Evolutionary conservation across 2,797 vertebrate genomes (phyloP).

Genomic region (Pipistrellus kuhlii): DNA sequence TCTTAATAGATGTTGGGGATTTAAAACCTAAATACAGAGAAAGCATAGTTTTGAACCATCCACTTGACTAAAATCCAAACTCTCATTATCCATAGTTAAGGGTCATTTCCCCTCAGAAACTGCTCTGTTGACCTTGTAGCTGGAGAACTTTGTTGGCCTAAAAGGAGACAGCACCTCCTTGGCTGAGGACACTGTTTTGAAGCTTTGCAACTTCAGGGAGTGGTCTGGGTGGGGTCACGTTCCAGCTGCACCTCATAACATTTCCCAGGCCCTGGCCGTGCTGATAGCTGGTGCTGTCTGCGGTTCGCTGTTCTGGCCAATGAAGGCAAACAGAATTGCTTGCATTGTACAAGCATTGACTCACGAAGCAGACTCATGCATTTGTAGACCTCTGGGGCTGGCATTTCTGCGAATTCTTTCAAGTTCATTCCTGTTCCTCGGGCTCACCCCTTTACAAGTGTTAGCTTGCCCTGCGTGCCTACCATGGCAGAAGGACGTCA

Average conservation of each 20-base stretch:
- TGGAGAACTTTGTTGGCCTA: background rate
- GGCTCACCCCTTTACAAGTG: conserved; percentile 82
- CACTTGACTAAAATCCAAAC: background rate
- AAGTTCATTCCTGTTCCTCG: conserved; percentile 82
- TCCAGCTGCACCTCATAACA: conserved; percentile 49
- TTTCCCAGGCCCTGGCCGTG: conserved; percentile 21
- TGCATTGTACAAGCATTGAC: conserved; percentile 62
- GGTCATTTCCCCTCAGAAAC: background rate
- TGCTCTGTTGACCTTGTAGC: background rate
- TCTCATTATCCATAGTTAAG: background rate
- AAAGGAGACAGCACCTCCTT: background rate
- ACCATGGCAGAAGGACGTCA: conserved; percentile 20
- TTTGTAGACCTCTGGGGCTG: conserved; percentile 73
- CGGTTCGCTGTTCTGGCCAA: background rate
- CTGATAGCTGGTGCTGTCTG: conserved; percentile 54
- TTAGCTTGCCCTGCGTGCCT: conserved; percentile 83
- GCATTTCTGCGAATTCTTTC: conserved; percentile 78
- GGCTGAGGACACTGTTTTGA: conserved; percentile 38
- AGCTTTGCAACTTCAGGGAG: conserved; percentile 63
- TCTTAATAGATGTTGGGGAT: conserved; percentile 24
- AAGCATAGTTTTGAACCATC: background rate
- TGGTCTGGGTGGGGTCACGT: conserved; percentile 41
- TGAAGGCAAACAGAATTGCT: background rate
- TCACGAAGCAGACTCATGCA: conserved; percentile 63
- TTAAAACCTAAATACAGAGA: conserved; percentile 26